Conservation (phyloP, 1,140 invertebrate species). For the Babylonia areolata region DNA sequence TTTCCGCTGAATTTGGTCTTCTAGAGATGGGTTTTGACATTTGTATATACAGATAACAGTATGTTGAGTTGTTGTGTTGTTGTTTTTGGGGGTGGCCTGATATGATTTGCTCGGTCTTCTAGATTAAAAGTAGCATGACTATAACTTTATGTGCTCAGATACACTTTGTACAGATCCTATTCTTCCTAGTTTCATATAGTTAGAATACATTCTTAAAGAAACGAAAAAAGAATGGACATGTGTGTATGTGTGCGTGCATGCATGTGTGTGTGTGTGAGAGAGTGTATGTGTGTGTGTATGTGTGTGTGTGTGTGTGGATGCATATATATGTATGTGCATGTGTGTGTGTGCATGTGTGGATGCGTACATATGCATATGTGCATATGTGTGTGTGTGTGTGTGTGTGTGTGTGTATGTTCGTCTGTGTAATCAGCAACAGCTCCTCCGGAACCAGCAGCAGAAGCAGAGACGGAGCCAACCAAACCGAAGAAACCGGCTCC, state of each 20-base stretch:
- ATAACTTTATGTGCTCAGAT: conserved; percentile 59
- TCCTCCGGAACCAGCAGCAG: conserved; percentile 16
- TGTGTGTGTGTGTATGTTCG: not conserved
- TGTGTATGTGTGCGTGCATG: not conserved
- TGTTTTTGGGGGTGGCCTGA: not conserved
- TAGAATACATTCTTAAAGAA: conserved; percentile 58
- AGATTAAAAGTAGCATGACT: conserved; percentile 44
- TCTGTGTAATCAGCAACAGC: not conserved
- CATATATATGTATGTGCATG: not conserved
- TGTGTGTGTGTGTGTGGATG: not conserved
- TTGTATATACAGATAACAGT: too few species aligned
- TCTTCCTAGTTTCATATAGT: too few species aligned
- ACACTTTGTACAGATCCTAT: conserved; percentile 58
- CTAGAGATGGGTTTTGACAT: too few species aligned
- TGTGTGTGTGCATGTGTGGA: not conserved
- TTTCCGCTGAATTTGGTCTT: too few species aligned
- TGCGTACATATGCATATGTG: not conserved
- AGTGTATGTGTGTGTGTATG: not conserved
- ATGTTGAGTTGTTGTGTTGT: too few species aligned
- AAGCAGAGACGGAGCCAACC: conserved; percentile 37
- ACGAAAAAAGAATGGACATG: not conserved
- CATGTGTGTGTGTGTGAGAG: not conserved
- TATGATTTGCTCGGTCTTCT: not conserved
- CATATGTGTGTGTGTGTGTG: not conserved
- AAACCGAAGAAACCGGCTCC: conserved; percentile 49